Percentiles rank a stretch among this genome's conserved stretches.
Conservation (phyloP, 2,113 vertebrate species). For the Trochalopteron elliotii region DNA sequence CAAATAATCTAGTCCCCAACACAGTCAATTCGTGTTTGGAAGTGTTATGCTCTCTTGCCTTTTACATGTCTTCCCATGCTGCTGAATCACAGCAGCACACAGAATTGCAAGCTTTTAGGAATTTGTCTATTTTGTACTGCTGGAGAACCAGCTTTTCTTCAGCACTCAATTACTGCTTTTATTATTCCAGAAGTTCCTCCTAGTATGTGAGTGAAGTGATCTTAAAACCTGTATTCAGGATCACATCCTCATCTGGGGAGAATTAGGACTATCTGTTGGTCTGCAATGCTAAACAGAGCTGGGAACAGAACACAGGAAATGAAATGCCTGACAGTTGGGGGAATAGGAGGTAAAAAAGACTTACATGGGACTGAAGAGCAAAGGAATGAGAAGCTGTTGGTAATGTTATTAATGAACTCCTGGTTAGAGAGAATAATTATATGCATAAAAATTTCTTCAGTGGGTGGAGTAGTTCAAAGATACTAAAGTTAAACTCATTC, state of each 20-base stretch:
- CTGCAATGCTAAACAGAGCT: neutral
- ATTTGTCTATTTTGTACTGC: neutral
- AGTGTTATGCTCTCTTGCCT: neutral
- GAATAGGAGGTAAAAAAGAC: neutral
- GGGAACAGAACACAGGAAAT: neutral
- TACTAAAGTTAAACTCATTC: neutral
- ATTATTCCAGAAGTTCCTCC: neutral
- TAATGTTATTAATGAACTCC: neutral
- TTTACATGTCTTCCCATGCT: neutral
- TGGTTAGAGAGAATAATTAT: neutral
- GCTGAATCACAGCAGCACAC: neutral
- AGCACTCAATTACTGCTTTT: neutral
- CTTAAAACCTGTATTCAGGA: neutral
- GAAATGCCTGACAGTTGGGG: neutral
- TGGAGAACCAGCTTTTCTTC: neutral
- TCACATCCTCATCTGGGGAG: neutral
- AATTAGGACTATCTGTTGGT: neutral
- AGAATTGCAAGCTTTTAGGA: neutral
- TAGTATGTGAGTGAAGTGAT: neutral
- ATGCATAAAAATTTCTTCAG: neutral
- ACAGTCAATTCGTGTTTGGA: neutral
- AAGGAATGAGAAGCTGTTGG: neutral
- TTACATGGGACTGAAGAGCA: neutral
- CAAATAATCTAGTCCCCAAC: neutral
- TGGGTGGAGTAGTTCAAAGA: neutral